Percentiles rank a stretch among this genome's conserved stretches.
These are phyloP conservation scores for Neoitamus cyanurus DNA, from an alignment of 2,888 invertebrate genomes.

Conservation along the genomic window DNA sequence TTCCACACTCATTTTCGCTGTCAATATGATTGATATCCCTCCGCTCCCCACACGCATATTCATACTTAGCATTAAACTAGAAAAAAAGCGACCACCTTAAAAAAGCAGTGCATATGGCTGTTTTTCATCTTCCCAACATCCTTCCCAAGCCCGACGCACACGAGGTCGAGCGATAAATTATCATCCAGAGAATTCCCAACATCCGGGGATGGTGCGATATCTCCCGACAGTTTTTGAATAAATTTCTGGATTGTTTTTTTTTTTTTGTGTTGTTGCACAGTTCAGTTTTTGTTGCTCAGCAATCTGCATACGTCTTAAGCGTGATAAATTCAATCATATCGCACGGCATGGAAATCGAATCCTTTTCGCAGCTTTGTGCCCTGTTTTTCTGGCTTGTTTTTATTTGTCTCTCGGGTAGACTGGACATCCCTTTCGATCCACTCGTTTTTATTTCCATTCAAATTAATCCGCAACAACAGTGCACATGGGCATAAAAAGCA, in stretches of 20 bases:
- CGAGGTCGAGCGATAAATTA: constrained; percentile 5
- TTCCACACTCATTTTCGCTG: background rate
- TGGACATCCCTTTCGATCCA: background rate
- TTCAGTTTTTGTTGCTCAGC: background rate
- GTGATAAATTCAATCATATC: background rate
- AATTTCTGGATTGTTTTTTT: background rate
- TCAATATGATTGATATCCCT: background rate
- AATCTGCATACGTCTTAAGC: background rate
- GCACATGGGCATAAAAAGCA: background rate
- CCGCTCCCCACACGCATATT: background rate
- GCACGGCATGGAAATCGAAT: background rate
- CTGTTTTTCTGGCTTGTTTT: background rate
- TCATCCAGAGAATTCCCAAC: constrained; percentile 1
- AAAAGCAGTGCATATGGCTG: background rate
- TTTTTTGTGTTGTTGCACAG: background rate
- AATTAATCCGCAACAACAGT: background rate
- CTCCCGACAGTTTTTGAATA: background rate
- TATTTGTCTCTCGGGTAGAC: background rate
- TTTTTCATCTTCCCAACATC: background rate
- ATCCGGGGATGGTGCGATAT: constrained; percentile 1
- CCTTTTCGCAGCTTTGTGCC: background rate
- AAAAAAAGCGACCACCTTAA: background rate
- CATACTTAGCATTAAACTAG: background rate
- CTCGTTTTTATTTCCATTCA: background rate
- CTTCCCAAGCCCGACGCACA: background rate